These are phyloP conservation scores for Euproctis similis DNA, from an alignment of 2,888 invertebrate species.

Conservation along the genomic window DNA sequence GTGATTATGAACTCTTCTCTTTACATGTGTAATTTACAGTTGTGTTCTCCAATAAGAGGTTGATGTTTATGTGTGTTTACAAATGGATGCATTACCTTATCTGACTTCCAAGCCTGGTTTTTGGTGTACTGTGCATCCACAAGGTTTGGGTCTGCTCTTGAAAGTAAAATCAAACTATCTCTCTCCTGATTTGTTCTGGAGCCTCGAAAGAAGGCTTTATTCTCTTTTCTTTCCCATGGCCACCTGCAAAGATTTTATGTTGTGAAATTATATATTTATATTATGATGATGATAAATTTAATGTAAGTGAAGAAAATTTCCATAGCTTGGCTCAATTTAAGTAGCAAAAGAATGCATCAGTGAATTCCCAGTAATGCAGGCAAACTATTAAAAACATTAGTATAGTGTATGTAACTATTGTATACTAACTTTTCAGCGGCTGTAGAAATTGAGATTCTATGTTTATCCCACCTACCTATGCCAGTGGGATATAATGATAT, in stretches of 20 bases:
- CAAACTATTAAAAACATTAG: too few species aligned
- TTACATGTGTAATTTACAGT: too few species aligned
- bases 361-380: too few species aligned
- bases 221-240: conserved; percentile 86
- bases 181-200: conserved; percentile 94
- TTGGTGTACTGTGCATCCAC: conserved; percentile 97
- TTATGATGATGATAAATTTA: too few species aligned
- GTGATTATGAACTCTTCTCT: too few species aligned
- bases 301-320: too few species aligned
- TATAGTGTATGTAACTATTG: neutral
- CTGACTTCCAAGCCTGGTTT: conserved; percentile 98
- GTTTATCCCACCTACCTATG: conserved; percentile 94
- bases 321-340: too few species aligned
- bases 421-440: conserved; percentile 72
- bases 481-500: conserved; percentile 95
- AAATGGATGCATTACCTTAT: too few species aligned
- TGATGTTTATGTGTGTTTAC: too few species aligned
- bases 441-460: conserved; percentile 81
- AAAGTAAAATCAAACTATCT: conserved; percentile 90
- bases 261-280: neutral
- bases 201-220: conserved; percentile 90
- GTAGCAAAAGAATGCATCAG: too few species aligned
- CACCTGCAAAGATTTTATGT: conserved; percentile 34
- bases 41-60: too few species aligned
- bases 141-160: conserved; percentile 82